Evolutionary conservation across 2,888 invertebrate genomes (phyloP), one percentile per base, ranked within the genome.

Genomic region (Nephrotoma flavescens): DNA sequence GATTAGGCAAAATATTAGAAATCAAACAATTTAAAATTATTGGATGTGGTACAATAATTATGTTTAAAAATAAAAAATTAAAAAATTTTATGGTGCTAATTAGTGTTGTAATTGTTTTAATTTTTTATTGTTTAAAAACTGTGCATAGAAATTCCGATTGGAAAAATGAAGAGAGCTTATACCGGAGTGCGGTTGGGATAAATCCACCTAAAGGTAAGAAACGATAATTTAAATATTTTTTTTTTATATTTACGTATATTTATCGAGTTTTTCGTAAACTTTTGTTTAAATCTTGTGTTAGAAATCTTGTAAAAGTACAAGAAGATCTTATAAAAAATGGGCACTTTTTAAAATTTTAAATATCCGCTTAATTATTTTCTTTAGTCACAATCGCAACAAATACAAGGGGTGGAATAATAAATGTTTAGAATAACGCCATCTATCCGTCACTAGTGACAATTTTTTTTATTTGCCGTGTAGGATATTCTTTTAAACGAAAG

Each of bases 171-270:
- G 98, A 99, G 92, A 95, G 95, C 89, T 94, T 99, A 85, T 99
- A 98, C 91, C 93, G 95, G 89, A 97, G 98, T 88, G 99, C 98
- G 41, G 93, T 99, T 88, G 93, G 94, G 89, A 95, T 98, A 90
- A 99, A 99, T 92, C 98, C 99, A 86, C 97, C 99, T n/a, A 99
- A 99, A 96, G 98, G 98, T 98, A 91, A 93, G 92, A 89, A 42
- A 31, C 31, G 0, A n/a, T n/a, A 31, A 31, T 31, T 31, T 31
- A 31, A 31, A 9, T 44, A 0, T 31, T 71, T 4, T 71, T 71
- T 71, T 15, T 15, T 6, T 57, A 57, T 31, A 71, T 71, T 71
- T 71, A 31, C 31, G 19, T 19, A 31, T 31, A 71, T 31, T 71
- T 71, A 47, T 47, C 2, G 31, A 31, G 0, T 31, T 31, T 2